Percentiles rank a stretch among this genome's conserved stretches.
Evolutionary conservation across 1,140 invertebrate species (phyloP).

Genomic region (Drosophila sproati): DNA sequence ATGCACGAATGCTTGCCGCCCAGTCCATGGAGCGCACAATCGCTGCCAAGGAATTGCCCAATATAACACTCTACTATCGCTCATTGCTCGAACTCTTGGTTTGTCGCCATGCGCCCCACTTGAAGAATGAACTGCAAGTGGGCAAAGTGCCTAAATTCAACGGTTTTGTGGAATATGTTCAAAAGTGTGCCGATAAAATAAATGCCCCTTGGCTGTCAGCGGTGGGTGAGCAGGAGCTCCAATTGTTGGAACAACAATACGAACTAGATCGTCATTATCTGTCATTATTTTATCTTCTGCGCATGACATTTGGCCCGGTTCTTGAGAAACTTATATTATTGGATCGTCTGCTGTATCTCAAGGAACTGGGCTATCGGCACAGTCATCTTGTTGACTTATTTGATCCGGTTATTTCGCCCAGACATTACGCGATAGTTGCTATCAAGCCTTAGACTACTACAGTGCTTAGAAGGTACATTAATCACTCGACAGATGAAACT

Average conservation of each 20-base stretch:
- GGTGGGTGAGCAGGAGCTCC: constrained; percentile 82
- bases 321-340: constrained; percentile 94
- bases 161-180: constrained; percentile 88
- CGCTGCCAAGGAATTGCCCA: constrained; percentile 86
- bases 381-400: constrained; percentile 90
- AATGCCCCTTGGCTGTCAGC: constrained; percentile 54
- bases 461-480: background rate
- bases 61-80: constrained; percentile 89
- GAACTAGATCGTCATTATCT: constrained; percentile 87
- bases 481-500: too few species aligned
- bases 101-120: constrained; percentile 76
- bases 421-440: constrained; percentile 90
- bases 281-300: constrained; percentile 92
- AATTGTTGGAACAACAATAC: constrained; percentile 85
- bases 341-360: constrained; percentile 92
- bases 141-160: constrained; percentile 85
- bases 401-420: constrained; percentile 90
- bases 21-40: constrained; percentile 90
- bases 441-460: constrained; percentile 42
- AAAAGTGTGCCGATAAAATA: constrained; percentile 85
- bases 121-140: constrained; percentile 71
- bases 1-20: constrained; percentile 92
- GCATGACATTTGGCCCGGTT: constrained; percentile 92
- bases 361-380: constrained; percentile 88
- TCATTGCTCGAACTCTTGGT: constrained; percentile 89